Conservation (phyloP, 2,888 invertebrate genomes). For the Agrotis puta region DNA sequence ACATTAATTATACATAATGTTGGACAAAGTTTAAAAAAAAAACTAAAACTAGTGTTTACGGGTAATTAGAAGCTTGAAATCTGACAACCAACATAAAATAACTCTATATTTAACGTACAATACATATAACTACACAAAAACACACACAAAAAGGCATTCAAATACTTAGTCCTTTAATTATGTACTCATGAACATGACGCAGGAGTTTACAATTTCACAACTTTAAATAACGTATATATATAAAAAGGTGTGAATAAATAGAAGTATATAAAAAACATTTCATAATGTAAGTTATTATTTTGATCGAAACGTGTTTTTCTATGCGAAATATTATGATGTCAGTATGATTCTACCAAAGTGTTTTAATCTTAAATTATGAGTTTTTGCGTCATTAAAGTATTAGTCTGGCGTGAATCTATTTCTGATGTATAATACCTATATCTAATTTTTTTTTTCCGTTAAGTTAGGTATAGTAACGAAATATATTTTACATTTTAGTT, state of each 20-base stretch:
- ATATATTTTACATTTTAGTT: background rate
- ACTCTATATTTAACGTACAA: slow-evolving; percentile 1
- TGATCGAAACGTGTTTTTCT: slow-evolving; percentile 11
- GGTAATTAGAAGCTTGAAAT: too few species aligned
- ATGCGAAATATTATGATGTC: background rate
- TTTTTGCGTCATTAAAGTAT: background rate
- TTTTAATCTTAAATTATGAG: background rate
- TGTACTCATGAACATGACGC: slow-evolving; percentile 2
- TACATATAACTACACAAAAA: slow-evolving; percentile 9
- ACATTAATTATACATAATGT: too few species aligned
- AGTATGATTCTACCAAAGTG: slow-evolving; percentile 13
- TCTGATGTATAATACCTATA: too few species aligned
- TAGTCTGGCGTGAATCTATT: background rate
- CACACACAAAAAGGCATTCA: background rate
- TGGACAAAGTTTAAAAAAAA: too few species aligned
- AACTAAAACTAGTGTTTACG: too few species aligned
- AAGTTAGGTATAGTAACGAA: background rate
- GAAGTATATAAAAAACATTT: slow-evolving; percentile 32
- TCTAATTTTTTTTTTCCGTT: background rate
- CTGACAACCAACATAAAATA: background rate
- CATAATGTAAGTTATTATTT: background rate
- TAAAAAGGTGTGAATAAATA: slow-evolving; percentile 42
- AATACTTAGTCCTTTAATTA: background rate
- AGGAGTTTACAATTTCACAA: slow-evolving; percentile 36
- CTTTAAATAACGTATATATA: background rate